Evolutionary conservation across 2,113 vertebrate species (phyloP).

Genomic region (Phaethornis superciliosus): DNA sequence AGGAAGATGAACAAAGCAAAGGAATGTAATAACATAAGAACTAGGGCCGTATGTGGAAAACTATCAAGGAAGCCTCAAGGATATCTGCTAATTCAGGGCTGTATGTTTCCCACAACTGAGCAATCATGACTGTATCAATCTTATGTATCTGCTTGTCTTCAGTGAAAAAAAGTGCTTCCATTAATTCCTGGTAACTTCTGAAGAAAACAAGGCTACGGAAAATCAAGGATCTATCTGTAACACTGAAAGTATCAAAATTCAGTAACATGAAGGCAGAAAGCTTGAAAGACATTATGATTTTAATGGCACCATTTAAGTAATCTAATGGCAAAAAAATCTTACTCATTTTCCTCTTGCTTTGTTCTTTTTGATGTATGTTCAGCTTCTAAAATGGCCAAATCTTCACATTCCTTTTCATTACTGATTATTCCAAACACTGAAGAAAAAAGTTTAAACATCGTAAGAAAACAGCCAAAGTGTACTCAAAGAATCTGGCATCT

Average conservation of each 20-base stretch:
- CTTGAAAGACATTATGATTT: neutral
- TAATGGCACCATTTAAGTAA: neutral
- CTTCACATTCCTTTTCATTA: conserved; percentile 75
- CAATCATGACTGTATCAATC: neutral
- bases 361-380: conserved; percentile 87
- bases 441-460: neutral
- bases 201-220: neutral
- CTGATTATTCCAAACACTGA: conserved; percentile 84
- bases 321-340: conserved; percentile 7
- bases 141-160: neutral
- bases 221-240: neutral
- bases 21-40: neutral
- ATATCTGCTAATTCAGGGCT: neutral
- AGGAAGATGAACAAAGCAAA: neutral
- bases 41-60: neutral
- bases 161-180: neutral
- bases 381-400: conserved; percentile 78
- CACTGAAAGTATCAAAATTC: neutral
- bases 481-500: neutral
- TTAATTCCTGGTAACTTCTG: neutral
- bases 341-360: conserved; percentile 81
- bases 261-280: neutral
- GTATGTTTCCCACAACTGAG: neutral
- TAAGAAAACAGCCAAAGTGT: neutral
- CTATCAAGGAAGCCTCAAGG: neutral